These are phyloP conservation scores for Metridium senile DNA, from an alignment of 92 coral and sea anemone species.

Conservation along the genomic window DNA sequence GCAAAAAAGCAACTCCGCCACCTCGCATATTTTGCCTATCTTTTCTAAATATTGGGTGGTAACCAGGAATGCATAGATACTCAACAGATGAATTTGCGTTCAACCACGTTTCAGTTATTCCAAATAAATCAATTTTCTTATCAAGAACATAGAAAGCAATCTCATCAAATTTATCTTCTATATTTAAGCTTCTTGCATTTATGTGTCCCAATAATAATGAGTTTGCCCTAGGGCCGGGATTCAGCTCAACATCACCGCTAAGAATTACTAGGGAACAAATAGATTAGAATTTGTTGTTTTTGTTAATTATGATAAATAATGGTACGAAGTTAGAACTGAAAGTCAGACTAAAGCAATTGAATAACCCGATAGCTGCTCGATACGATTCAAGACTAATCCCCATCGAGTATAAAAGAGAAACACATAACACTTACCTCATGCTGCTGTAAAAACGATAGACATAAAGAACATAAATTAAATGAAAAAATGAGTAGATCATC, in stretches of 20 bases:
- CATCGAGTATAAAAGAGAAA: neutral
- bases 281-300: neutral
- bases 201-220: slow-evolving; percentile 10
- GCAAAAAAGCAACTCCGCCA: slow-evolving; percentile 31
- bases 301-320: too few species aligned
- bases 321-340: neutral
- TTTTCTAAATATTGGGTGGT: slow-evolving; percentile 16
- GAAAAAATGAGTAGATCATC: too few species aligned
- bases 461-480: neutral
- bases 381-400: neutral
- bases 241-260: slow-evolving; percentile 13
- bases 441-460: neutral
- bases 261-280: neutral
- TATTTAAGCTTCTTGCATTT: slow-evolving; percentile 16
- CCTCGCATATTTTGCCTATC: slow-evolving; percentile 20
- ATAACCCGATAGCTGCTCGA: slow-evolving; percentile 16
- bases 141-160: slow-evolving; percentile 3
- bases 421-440: neutral
- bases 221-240: neutral
- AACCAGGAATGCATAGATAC: slow-evolving; percentile 20
- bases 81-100: slow-evolving; percentile 1
- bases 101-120: slow-evolving; percentile 18
- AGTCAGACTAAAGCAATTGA: neutral
- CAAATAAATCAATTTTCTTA: slow-evolving; percentile 10
- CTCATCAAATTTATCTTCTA: slow-evolving; percentile 24